Percentiles rank a stretch among this genome's conserved stretches.
These are phyloP conservation scores for Orchesellides sinensis DNA, from an alignment of 2,888 invertebrate genomes.

Conservation along the genomic window DNA sequence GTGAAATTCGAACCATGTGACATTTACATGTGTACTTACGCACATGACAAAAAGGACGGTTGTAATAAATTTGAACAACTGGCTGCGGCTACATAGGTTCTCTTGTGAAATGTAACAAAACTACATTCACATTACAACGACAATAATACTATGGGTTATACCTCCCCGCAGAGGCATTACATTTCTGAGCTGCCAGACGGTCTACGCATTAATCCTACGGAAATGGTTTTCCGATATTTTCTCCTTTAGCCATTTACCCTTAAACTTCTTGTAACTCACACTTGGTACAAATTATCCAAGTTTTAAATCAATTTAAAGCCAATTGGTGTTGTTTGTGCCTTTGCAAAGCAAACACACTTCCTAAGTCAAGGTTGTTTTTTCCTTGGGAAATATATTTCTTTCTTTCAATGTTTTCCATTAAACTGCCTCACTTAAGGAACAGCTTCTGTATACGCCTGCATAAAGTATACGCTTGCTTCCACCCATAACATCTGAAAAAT, in stretches of 20 bases:
- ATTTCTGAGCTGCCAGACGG: constrained; percentile 28
- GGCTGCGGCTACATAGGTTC: not conserved
- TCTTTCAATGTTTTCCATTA: constrained; percentile 11
- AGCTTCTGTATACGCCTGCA: too few relatives aligned
- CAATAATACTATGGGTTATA: not conserved
- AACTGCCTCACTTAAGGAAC: not conserved
- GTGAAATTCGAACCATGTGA: too few relatives aligned
- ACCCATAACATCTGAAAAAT: too few relatives aligned
- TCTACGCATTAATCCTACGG: not conserved
- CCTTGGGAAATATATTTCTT: not conserved
- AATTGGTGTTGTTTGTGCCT: constrained; percentile 48
- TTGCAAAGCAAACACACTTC: constrained; percentile 2
- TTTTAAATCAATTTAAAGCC: constrained; percentile 61
- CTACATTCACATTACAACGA: too few relatives aligned
- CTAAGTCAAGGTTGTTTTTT: not conserved
- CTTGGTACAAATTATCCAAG: constrained; percentile 61
- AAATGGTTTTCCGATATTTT: constrained; percentile 31
- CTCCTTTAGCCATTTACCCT: constrained; percentile 5
- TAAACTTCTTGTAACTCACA: constrained; percentile 44
- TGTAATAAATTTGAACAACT: not conserved
- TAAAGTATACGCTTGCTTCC: too few relatives aligned
- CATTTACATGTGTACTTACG: too few relatives aligned
- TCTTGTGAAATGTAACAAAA: too few relatives aligned
- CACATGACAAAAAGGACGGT: not conserved
- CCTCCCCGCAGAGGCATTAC: constrained; percentile 42